Percentiles rank a stretch among this genome's conserved stretches.
Evolutionary conservation across 2,113 vertebrate species (phyloP).

Genomic region (Colistium nudipinnis): DNA sequence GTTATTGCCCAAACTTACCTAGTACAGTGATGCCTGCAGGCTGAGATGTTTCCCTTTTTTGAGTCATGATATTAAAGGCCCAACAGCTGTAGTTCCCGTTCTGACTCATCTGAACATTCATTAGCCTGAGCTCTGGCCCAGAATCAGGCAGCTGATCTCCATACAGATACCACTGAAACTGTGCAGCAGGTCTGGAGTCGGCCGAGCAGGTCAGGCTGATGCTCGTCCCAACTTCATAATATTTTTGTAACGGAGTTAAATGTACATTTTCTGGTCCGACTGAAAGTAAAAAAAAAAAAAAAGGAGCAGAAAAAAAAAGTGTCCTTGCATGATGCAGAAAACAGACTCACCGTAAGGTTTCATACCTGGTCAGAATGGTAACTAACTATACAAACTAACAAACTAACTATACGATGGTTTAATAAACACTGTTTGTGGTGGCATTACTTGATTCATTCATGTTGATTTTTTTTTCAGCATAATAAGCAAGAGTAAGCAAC

Average conservation of each 20-base stretch:
- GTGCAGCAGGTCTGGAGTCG: slow-evolving; percentile 56
- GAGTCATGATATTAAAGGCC: slow-evolving; percentile 59
- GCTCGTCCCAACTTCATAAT: slow-evolving; percentile 35
- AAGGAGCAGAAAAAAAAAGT: neutral
- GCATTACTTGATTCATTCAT: too few relatives aligned
- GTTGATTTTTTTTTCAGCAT: too few relatives aligned
- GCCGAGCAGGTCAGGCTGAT: slow-evolving; percentile 57
- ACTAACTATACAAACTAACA: too few relatives aligned
- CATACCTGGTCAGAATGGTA: too few relatives aligned
- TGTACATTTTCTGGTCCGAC: slow-evolving; percentile 67
- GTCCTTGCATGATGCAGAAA: too few relatives aligned
- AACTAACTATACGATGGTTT: too few relatives aligned
- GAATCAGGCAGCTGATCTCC: slow-evolving; percentile 19
- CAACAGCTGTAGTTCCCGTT: slow-evolving; percentile 68
- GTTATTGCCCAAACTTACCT: neutral
- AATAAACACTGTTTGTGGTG: too few relatives aligned
- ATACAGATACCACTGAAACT: slow-evolving; percentile 57
- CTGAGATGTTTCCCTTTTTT: slow-evolving; percentile 36
- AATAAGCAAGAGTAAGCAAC: neutral
- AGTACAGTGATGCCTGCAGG: neutral
- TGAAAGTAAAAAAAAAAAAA: neutral
- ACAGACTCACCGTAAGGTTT: too few relatives aligned
- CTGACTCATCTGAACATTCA: slow-evolving; percentile 51
- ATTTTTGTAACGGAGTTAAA: neutral
- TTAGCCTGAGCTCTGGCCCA: slow-evolving; percentile 49